Base-by-base conservation (phyloP, 35 echinoderm and acorn worm genomes). In the Strongylocentrotus purpuratus region DNA sequence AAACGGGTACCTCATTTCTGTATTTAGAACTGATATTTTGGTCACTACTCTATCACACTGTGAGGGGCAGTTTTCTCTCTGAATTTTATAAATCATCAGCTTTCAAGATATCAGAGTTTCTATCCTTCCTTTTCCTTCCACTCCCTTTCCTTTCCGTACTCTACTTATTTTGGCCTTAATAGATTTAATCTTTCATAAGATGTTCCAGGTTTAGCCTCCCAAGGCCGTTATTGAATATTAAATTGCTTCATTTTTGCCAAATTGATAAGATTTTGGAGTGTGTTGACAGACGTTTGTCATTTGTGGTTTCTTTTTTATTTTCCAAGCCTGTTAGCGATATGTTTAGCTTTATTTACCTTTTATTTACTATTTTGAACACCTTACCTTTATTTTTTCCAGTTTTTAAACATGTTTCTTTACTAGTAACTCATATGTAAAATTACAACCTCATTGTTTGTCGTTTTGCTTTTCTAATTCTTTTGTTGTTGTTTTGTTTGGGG, bases 81-180 rank as follows among this genome's bases (percentile, higher is more conserved):
- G 4, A 0, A 22, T 3, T 28, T n/a, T 22, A n/a, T 78, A 78
- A 78, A 78, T 78, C 65, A 78, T 78, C 65, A 4, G 28, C 65
- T 28, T 5, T 78, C 22, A 78, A 7, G 65, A 78, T 78, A 25
- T 78, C 65, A 78, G 65, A 78, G 65, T 78, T 78, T 78, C 65
- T 78, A 78, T 78, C 22, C 65, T 78, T 78, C 65, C 65, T 78
- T 78, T 78, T 78, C 65, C 65, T 78, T 78, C 65, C 65, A 78
- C 65, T 78, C 65, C 65, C 65, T 78, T n/a, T 78, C 65, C 65
- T 28, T 78, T 78, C 65, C 25, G 6, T 28, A 78, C 65, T 7
- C 20, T 22, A 78, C 65, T n/a, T 78, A 17, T 8, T 78, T 78
- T 78, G 20, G 22, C 18, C 65, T 78, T 78, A 28, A 78, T 78